Evolutionary conservation across 2,888 invertebrate species (phyloP).

Genomic region (Dynastes hyllus): DNA sequence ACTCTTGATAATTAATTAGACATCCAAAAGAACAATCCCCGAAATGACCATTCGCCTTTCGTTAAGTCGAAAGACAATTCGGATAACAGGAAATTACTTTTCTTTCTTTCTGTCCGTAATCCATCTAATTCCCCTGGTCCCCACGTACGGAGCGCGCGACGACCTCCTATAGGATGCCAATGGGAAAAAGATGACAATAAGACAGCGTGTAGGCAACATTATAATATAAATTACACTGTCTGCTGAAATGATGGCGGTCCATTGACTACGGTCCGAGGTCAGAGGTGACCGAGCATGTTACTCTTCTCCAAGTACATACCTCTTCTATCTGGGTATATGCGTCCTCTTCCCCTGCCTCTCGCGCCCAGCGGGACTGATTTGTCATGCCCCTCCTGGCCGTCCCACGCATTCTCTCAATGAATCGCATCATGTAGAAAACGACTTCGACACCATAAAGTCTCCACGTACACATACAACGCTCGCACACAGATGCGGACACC

Average conservation of each 20-base stretch:
- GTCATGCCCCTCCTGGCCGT: constrained; percentile 68
- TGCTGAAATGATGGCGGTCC: constrained; percentile 69
- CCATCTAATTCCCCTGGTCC: constrained; percentile 7
- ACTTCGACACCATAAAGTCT: constrained; percentile 50
- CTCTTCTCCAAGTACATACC: constrained; percentile 45
- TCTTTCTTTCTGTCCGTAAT: constrained; percentile 9
- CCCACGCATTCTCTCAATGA: constrained; percentile 66
- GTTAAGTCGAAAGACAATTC: constrained; percentile 4
- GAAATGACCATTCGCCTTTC: constrained; percentile 1
- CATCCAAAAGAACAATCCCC: background rate
- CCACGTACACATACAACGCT: background rate
- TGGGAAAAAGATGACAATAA: constrained; percentile 54
- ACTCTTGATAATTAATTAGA: constrained; percentile 16
- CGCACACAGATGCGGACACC: no score
- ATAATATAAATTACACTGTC: constrained; percentile 68
- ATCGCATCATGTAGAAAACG: constrained; percentile 49
- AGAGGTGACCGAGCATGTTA: constrained; percentile 69
- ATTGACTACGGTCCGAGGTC: constrained; percentile 68
- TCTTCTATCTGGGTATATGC: constrained; percentile 22
- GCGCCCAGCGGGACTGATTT: constrained; percentile 65
- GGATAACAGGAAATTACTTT: constrained; percentile 20
- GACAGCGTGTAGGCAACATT: constrained; percentile 59
- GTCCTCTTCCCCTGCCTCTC: constrained; percentile 55
- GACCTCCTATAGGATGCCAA: constrained; percentile 50
- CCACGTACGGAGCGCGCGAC: background rate